phyloP scores from a whole-genome alignment of 2,797 vertebrate species.

The Lepus townsendii region DNA sequence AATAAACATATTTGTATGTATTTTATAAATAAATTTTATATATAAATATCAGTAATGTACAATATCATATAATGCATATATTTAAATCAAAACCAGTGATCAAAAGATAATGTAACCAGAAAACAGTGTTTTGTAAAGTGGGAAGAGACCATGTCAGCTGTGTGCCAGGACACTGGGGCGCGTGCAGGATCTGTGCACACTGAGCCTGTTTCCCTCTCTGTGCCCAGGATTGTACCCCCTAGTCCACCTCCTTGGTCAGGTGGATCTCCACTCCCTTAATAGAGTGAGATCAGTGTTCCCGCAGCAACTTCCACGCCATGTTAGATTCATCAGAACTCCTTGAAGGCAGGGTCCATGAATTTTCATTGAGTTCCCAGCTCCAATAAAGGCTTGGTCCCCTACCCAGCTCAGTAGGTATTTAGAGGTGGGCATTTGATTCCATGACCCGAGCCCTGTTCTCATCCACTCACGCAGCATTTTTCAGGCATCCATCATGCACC shows the following conservation, averaged over 20 bases:
- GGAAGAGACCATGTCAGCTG: neutral
- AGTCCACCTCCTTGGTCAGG: fast-evolving
- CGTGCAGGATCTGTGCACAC: fast-evolving
- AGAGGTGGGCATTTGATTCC: neutral
- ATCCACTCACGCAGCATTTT: neutral
- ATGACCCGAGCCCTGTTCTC: neutral
- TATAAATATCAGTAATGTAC: neutral
- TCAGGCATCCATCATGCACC: neutral
- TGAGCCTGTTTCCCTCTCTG: fast-evolving
- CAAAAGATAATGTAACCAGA: neutral
- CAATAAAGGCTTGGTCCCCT: neutral
- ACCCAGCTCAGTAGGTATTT: neutral
- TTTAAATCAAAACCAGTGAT: neutral
- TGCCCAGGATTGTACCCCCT: fast-evolving
- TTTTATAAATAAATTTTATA: neutral
- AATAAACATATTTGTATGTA: neutral
- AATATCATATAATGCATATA: neutral
- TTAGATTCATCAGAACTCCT: neutral
- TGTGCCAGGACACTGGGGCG: fast-evolving
- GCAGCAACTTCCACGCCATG: fast-evolving
- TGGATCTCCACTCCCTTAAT: fast-evolving
- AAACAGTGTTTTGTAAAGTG: neutral
- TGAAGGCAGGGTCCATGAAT: neutral
- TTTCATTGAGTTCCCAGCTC: neutral
- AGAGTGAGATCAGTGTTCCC: neutral